Conservation (phyloP, 64 coral and sea anemone genomes). For the Porites lutea region DNA sequence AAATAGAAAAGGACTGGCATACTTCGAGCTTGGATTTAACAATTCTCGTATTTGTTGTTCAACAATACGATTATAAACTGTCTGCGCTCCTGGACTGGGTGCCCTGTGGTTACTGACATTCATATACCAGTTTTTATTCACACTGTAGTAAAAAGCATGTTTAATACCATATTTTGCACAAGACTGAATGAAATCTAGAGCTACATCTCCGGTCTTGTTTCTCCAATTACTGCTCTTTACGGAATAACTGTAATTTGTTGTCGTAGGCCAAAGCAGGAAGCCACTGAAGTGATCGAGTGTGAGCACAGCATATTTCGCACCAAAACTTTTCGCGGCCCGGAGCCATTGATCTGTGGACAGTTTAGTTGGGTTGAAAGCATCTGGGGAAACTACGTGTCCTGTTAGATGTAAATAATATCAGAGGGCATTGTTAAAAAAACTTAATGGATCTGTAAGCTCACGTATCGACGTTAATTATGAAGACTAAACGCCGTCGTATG, state of each 20-base stretch:
- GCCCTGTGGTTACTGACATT: not conserved
- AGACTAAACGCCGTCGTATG: too few species aligned
- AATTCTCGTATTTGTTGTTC: constrained; percentile 39
- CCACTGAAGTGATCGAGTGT: constrained; percentile 46
- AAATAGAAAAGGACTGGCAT: constrained; percentile 18
- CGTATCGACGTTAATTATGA: too few species aligned
- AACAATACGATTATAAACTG: constrained; percentile 21
- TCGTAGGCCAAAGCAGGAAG: constrained; percentile 52
- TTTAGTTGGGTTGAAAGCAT: constrained; percentile 36
- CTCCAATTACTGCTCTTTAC: constrained; percentile 36
- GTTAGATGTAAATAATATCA: not conserved
- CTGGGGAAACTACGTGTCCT: constrained; percentile 28
- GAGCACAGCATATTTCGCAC: constrained; percentile 54
- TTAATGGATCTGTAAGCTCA: too few species aligned
- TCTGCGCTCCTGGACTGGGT: not conserved
- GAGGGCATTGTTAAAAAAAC: too few species aligned
- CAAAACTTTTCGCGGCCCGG: constrained; percentile 65
- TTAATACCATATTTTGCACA: constrained; percentile 27
- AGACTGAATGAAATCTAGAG: constrained; percentile 25
- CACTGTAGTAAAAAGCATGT: constrained; percentile 49
- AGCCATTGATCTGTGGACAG: constrained; percentile 61
- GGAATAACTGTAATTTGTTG: constrained; percentile 37
- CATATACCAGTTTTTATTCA: constrained; percentile 50
- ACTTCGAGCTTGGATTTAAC: constrained; percentile 3
- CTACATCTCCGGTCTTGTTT: constrained; percentile 19